Evolutionary conservation across 1,140 invertebrate genomes (phyloP), one percentile per base, ranked within the genome.

Genomic region (Cylas formicarius): DNA sequence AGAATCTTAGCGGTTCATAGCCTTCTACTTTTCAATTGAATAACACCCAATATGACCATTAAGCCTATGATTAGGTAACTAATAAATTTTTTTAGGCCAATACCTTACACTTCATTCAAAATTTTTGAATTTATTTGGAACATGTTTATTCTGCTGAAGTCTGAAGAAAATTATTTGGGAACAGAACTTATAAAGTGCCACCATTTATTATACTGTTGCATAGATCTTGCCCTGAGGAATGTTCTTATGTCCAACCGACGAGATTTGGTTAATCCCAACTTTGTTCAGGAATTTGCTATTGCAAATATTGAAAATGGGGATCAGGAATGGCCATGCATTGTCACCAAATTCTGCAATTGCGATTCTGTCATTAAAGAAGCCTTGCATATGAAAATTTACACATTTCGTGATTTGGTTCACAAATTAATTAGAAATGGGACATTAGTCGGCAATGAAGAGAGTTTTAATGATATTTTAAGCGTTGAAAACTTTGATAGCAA

Each of bases 151-250:
- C 83, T 85, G 67, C 82, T 92, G n/a, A 96, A 96, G 70, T 84
- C 81, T 43, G 80, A 84, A 55, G 80, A 86, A 57, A 74, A 82
- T 29, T 80, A 81, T 34, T 85, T 90, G 31, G 85, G 86, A 35
- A 84, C 92, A 67, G 92, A 97, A 71, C 70, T 97, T 47, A 91
- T 97, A 1, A 93, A 90, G 63, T 96, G 90, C 31, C 94, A 90
- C 61, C 91, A 97, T 67, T 69, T 97, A 7, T 71, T 98, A 14
- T 67, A 95, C 21, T 86, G 86, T 43, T 92, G 88, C 65, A 78
- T 92, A 53, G 92, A 98, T 72, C 79, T 92, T 61, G 80, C 95
- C 33, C 96, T 84, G 68, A 78, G 74, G 41, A 96, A 96, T 72
- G 85, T 84, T 42, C 69, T 93, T 27, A 67, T 90, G 53, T 77